These are phyloP conservation scores for Sturnus vulgaris DNA, from an alignment of 2,113 vertebrate genomes.

Conservation along the genomic window DNA sequence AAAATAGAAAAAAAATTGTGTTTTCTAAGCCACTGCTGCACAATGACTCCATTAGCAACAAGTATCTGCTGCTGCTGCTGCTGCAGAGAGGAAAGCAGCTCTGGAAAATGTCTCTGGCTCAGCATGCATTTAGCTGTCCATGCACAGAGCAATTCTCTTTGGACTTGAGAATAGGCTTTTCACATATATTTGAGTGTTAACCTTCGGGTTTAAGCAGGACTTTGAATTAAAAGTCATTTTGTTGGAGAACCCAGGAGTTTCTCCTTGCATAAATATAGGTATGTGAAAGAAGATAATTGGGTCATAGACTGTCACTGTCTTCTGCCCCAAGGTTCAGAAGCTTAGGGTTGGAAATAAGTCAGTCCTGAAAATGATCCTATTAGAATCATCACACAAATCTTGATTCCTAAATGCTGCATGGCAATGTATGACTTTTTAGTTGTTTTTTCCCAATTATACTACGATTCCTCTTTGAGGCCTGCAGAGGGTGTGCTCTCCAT, in stretches of 20 bases:
- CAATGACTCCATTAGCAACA: neutral
- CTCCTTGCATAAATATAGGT: neutral
- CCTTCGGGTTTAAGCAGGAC: neutral
- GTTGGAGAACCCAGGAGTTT: neutral
- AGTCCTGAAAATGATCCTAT: neutral
- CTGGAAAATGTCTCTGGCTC: neutral
- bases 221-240: neutral
- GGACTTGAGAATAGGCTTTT: neutral
- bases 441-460: neutral
- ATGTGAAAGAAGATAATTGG: neutral
- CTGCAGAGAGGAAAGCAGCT: neutral
- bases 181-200: neutral
- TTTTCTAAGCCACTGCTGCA: neutral
- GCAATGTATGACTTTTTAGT: neutral
- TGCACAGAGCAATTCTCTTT: neutral
- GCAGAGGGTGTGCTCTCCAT: slow-evolving; percentile 56
- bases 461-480: slow-evolving; percentile 33
- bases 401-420: neutral
- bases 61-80: neutral
- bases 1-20: neutral
- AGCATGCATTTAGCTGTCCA: neutral
- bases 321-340: neutral
- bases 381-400: neutral
- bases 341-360: neutral
- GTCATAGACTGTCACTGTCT: neutral